Evolutionary conservation across 1,140 invertebrate genomes (phyloP).

Genomic region (Drosophila ohnishii): DNA sequence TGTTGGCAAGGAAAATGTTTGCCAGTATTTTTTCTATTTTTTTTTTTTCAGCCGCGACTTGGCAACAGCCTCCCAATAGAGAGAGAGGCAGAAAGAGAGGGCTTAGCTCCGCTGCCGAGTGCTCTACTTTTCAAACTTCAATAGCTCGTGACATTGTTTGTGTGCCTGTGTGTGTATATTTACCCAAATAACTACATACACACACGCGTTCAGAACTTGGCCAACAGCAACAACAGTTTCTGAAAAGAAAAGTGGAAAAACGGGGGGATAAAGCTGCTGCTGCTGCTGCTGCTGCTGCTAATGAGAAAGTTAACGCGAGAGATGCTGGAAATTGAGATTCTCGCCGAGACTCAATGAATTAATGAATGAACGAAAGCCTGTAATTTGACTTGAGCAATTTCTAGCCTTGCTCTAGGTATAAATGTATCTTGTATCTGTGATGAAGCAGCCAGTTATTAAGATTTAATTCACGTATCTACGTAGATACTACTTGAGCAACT

Average conservation of each 20-base stretch:
- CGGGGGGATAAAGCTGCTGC: background rate
- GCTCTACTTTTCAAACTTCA: slow-evolving; percentile 77
- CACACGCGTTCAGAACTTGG: slow-evolving; percentile 30
- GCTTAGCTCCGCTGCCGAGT: slow-evolving; percentile 56
- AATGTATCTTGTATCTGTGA: slow-evolving; percentile 19
- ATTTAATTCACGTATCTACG: slow-evolving; percentile 7
- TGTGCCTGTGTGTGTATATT: slow-evolving; percentile 34
- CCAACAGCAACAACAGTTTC: slow-evolving; percentile 16
- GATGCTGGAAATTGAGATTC: slow-evolving; percentile 41
- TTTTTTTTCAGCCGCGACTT: slow-evolving; percentile 39
- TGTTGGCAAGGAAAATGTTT: slow-evolving; percentile 71
- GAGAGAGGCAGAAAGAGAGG: slow-evolving; percentile 15
- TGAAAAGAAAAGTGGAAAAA: slow-evolving; percentile 67
- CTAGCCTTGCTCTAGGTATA: slow-evolving; percentile 13
- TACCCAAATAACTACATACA: slow-evolving; percentile 34
- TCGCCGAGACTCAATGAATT: slow-evolving; percentile 40
- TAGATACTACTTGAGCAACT: slow-evolving; percentile 7
- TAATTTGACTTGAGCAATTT: slow-evolving; percentile 34
- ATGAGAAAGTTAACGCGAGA: slow-evolving; percentile 45
- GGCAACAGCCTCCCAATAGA: slow-evolving; percentile 53
- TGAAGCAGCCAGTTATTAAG: background rate
- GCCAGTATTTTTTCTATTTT: slow-evolving; percentile 32
- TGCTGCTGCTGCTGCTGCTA: slow-evolving; percentile 28
- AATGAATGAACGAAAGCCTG: slow-evolving; percentile 49
- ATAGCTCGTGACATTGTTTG: slow-evolving; percentile 79